Base-by-base conservation (phyloP, 2,888 invertebrate genomes). In the Asteroscopus sphinx region DNA sequence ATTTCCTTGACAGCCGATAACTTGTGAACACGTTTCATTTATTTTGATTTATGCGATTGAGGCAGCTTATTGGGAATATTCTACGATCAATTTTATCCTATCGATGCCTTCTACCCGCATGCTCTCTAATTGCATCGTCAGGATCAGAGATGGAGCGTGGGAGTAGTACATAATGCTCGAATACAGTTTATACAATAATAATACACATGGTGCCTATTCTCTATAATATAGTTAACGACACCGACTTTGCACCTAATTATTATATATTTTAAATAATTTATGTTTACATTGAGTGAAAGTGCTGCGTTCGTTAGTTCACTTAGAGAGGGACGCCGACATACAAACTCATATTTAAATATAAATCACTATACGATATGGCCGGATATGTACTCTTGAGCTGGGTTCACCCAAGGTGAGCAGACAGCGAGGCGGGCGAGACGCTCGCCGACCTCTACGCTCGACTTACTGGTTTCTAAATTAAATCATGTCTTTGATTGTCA, bases 341-440 rank as follows among this genome's bases (percentile, higher is more conserved):
- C 61, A 77, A 76, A 73, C 77, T 75, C 55, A 78, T 79, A 81
- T 78, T 72, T 72, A 76, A 76, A 77, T 78, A 82, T 82, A 78
- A 83, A 85, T 83, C 73, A 71, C 71, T 80, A n/a, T 78, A 69
- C 76, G 76, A 80, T 76, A 73, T 65, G 68, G 71, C 79, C 86
- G 86, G 83, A 88, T 86, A 81, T 78, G 65, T 80, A 79, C 77
- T 81, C 76, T 79, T 70, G 71, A 73, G 78, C 76, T 81, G 85
- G 83, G 83, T 81, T 83, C 81, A 82, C 81, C 80, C 91, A 90
- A 90, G 89, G 88, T 89, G 87, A 90, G 84, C 88, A 92, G 92
- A 92, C 92, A 86, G 91, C 91, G 88, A 77, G 91, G 89, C 91
- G 91, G 91, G 78, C 91, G 82, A 82, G 82, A 82, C 85, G 79